Base-by-base conservation (phyloP, 2,888 invertebrate species). In the Choristoneura rosaceana region DNA sequence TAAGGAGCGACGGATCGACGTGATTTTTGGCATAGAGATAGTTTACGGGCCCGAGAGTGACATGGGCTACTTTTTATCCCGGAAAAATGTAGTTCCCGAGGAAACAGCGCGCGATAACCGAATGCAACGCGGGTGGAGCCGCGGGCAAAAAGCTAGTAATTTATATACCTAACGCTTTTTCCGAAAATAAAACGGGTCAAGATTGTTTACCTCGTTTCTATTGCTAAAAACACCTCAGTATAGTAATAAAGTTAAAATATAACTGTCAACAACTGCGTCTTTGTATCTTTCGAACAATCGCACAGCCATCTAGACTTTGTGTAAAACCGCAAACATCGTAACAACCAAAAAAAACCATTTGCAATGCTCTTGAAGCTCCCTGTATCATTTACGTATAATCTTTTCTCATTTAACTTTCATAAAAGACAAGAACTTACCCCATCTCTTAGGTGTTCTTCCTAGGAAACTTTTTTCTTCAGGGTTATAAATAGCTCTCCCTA, bases 391-490 rank as follows among this genome's bases (percentile, higher is more conserved):
- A 17, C 52, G 15, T 3, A 14, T 3, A 4, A 47, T 47, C 14
- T 14, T 9, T 33, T 5, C 4, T 7, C 12, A 33, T 33, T 52
- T 52, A 15, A 34, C 33, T 12, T 9, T n/a, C 34, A 38, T 34
- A 14, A 50, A 25, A 25, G 25, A 25, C 25, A 25, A 25, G 1
- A 25, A 25, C 93, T 90, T 77, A 93, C 93, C 93, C 93, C 93
- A 93, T 86, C 92, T 78, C 71, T 91, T 91, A 43, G 92, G 86
- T 55, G 93, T 93, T 25, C 93, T 80, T 41, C 93, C 93, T 34
- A 93, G 81, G 74, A 92, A 87, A 80, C 91, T 92, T 7, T 88
- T 87, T 15, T 93, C 93, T 0, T 89, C 87, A 7, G 87, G 87
- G 74, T 93, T 87, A 76, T 93, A 93, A 52, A 93, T 82, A 0